phyloP scores from a whole-genome alignment of 2,888 invertebrate genomes.

The Philhelius pedissequus region DNA sequence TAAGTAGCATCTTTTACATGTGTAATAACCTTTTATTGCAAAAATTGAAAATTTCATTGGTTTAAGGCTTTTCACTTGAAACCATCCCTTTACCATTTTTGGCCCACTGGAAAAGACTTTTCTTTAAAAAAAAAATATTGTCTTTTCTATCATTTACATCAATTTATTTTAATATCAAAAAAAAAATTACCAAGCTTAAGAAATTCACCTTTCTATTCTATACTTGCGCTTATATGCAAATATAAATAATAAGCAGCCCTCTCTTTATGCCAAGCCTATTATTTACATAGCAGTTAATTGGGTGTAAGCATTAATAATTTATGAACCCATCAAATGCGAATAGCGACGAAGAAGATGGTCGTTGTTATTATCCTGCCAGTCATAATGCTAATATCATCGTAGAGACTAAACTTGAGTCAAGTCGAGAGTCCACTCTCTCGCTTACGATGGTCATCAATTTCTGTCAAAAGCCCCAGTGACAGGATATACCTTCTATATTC shows the following conservation, averaged over 20 bases:
- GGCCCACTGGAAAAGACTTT: too few species aligned
- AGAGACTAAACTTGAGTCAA: neutral
- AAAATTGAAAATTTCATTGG: too few species aligned
- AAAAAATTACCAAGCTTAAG: neutral
- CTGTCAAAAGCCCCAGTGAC: neutral
- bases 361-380: slow-evolving; percentile 39
- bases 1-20: too few species aligned
- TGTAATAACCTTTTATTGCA: too few species aligned
- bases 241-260: slow-evolving; percentile 10
- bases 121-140: too few species aligned
- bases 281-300: slow-evolving; percentile 54
- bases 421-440: neutral
- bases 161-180: too few species aligned
- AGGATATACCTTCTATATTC: neutral
- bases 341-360: slow-evolving; percentile 1
- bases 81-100: too few species aligned
- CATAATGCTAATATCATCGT: slow-evolving; percentile 37
- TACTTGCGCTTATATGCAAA: slow-evolving; percentile 16
- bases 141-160: neutral
- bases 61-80: too few species aligned
- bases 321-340: slow-evolving; percentile 10
- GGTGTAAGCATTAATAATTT: slow-evolving; percentile 45
- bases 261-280: slow-evolving; percentile 10
- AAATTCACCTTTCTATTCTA: neutral
- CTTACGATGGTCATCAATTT: slow-evolving; percentile 35